Evolutionary conservation across 1,140 invertebrate species (phyloP), one percentile per base, ranked within the genome.

Genomic region (Caligus rogercresseyi): DNA sequence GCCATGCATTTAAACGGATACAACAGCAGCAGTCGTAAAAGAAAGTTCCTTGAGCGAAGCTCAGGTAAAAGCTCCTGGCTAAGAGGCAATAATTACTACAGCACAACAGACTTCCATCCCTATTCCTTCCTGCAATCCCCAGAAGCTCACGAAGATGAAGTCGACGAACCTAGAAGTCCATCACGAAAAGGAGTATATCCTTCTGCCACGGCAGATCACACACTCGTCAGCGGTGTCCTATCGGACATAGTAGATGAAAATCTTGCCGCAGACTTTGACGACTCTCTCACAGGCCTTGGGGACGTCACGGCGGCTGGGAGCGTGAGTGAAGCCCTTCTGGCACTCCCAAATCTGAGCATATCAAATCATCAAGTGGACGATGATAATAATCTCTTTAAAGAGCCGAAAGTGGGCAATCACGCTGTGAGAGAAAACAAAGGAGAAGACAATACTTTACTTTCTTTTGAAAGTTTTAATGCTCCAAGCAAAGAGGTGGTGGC

Each of bases 301-400:
- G 85, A 88, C 71, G 73, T 87, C 23, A 80, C 79, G 4, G 80
- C 78, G 20, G 7, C 31, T 43, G 77, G 59, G 24, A 64, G 58
- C 58, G 31, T 52, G 76, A 91, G 89, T 77, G 89, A 93, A 73
- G 84, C 87, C 61, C 78, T 93, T 57, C 74, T 93, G 68, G 82
- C 85, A 62, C 78, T 92, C 64, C 86, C 88, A 52, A 62, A 57
- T 56, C 62, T 67, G 24, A 56, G 56, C 24, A 64, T 63, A 51
- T 54, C 31, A 23, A 31, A 23, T 70, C 81, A 82, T 3, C 80
- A 81, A 59, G 84, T 87, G 70, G 88, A 88, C 71, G 81, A 85
- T 72, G 83, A 85, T 24, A 63, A 43, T 7, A n/a, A 43, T 43
- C 7, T 43, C n/a, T 43, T 43, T n/a, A 43, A 43, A 43, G 31